Evolutionary conservation across 2,113 vertebrate species (phyloP).

Genomic region (Engystomops pustulosus): DNA sequence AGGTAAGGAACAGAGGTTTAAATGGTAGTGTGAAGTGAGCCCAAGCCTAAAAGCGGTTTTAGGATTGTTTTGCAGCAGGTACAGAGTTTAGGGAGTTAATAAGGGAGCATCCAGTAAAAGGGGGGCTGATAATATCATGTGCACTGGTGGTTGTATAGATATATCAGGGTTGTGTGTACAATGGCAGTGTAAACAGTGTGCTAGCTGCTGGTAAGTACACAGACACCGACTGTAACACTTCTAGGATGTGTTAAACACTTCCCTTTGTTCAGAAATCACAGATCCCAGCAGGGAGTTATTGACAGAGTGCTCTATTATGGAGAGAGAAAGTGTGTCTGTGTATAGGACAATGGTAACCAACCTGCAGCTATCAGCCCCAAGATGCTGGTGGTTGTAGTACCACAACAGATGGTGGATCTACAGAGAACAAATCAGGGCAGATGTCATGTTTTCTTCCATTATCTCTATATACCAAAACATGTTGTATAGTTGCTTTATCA

Average conservation of each 20-base stretch:
- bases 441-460: too few species aligned
- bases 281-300: constrained; percentile 15
- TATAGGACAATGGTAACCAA: neutral
- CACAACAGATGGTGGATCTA: neutral
- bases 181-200: neutral
- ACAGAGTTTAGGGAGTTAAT: neutral
- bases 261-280: constrained; percentile 14
- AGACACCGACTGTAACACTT: neutral
- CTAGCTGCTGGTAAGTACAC: neutral
- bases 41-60: too few species aligned
- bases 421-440: too few species aligned
- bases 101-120: neutral
- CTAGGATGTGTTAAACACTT: constrained; percentile 2
- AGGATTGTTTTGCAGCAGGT: neutral
- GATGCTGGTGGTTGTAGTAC: neutral
- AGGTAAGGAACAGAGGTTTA: too few species aligned
- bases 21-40: too few species aligned
- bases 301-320: neutral
- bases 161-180: neutral
- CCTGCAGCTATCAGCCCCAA: neutral
- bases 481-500: too few species aligned
- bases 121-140: neutral
- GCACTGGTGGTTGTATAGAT: neutral
- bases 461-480: too few species aligned
- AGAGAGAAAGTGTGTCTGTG: constrained; percentile 15